Evolutionary conservation across 2,888 invertebrate species (phyloP), one percentile per base, ranked within the genome.

Genomic region (Cephus pygmeus): DNA sequence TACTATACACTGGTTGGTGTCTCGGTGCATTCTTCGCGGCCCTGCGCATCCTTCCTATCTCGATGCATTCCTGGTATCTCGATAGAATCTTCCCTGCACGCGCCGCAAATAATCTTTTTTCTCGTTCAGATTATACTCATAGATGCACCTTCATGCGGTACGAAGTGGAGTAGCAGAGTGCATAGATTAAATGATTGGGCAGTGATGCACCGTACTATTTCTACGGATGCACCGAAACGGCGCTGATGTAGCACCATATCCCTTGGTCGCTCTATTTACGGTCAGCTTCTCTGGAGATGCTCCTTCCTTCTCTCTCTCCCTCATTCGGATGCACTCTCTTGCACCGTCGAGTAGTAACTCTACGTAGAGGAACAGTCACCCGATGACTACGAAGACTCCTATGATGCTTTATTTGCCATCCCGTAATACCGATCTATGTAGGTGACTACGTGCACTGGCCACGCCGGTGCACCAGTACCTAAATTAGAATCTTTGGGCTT

Each of bases 351-450:
- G 15, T 40, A 40, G 40, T 23, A 6, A 23, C 23, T 15, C 40
- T 15, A 15, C 15, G 23, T 23, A 23, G 40, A 68, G 78, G 33
- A 68, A 68, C 73, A 73, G 74, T 73, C 75, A 78, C 75, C 68
- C 75, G 33, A 75, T 71, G 75, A 75, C 78, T 75, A 78, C 73
- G 69, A 78, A 69, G 30, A 30, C 30, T 69, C 12, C 71, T 1
- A 12, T 15, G 15, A 33, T 78, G 78, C 35, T 78, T 76, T 78
- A 78, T 78, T 78, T 76, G 73, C 78, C 36, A 78, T 78, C 78
- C 78, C 73, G 75, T 69, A 77, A 77, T 75, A 77, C 74, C 40
- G 15, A 40, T 40, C 40, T 30, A 69, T 69, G 31, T 69, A 69
- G 71, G 71, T 69, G 33, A 69, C 71, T 40, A 40, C 23, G 23